A percentile compares a stretch with the other conserved stretches of the same genome.
Evolutionary conservation across 2,113 vertebrate species (phyloP).

Genomic region (Ochotona princeps): DNA sequence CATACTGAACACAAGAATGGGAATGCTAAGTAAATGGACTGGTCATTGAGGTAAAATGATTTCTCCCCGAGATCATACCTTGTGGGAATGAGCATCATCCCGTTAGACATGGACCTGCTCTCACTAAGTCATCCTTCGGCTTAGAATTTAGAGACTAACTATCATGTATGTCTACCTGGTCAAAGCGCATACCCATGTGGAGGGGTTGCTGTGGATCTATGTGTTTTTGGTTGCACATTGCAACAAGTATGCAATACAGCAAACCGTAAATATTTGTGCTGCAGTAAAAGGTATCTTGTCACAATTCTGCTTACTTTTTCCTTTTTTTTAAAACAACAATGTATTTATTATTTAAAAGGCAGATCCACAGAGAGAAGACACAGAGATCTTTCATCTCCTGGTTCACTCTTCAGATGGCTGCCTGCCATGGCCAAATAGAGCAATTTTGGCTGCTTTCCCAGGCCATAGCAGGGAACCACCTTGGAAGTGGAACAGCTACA

Average conservation of each 20-base stretch:
- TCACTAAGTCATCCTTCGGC: not conserved
- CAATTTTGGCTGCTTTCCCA: too few relatives aligned
- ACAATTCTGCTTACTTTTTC: not conserved
- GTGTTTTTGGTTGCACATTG: not conserved
- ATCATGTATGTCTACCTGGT: not conserved
- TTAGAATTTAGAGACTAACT: not conserved
- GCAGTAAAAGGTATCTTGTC: not conserved
- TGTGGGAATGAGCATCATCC: not conserved
- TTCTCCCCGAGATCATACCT: not conserved
- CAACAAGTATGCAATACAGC: not conserved
- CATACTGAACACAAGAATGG: not conserved
- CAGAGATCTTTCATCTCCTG: too few relatives aligned
- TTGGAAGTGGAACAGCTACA: too few relatives aligned
- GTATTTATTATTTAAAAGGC: too few relatives aligned
- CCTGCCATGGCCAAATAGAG: too few relatives aligned
- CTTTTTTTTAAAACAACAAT: not conserved
- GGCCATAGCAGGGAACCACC: too few relatives aligned
- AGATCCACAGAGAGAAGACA: too few relatives aligned
- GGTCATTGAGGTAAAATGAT: not conserved
- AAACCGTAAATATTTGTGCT: not conserved
- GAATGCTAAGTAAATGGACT: not conserved
- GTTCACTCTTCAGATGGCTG: too few relatives aligned
- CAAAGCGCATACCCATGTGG: rapidly evolving
- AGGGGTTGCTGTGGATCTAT: not conserved
- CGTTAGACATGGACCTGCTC: not conserved